These are phyloP conservation scores for Cantharis flavilabris DNA, from an alignment of 2,888 invertebrate species.

Conservation along the genomic window DNA sequence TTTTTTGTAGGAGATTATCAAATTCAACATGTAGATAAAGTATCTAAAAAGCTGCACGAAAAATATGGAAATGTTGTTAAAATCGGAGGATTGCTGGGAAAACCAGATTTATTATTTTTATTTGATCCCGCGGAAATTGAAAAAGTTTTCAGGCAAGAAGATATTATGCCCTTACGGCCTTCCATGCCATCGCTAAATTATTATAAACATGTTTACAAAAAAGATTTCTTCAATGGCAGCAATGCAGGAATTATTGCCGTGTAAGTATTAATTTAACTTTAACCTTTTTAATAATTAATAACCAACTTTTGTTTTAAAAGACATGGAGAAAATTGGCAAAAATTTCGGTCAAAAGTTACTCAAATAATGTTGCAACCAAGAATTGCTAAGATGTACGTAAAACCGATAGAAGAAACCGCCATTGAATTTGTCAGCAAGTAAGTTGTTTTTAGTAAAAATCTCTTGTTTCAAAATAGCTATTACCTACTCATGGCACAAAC, in stretches of 20 bases:
- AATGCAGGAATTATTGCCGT: constrained; percentile 74
- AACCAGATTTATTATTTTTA: constrained; percentile 75
- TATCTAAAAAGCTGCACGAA: constrained; percentile 63
- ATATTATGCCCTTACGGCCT: constrained; percentile 69
- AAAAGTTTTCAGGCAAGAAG: constrained; percentile 70
- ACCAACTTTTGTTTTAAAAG: constrained; percentile 53
- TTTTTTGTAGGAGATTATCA: constrained; percentile 62
- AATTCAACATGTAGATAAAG: constrained; percentile 69
- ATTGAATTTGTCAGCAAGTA: constrained; percentile 70
- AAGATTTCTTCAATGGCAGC: constrained; percentile 68
- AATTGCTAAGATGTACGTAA: constrained; percentile 72
- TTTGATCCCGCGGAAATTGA: constrained; percentile 75
- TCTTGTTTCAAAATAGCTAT: too few species aligned
- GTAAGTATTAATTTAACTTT: constrained; percentile 57
- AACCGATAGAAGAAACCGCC: constrained; percentile 71
- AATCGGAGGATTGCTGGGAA: constrained; percentile 67
- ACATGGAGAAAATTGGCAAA: constrained; percentile 82
- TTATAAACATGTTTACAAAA: constrained; percentile 71
- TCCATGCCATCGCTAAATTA: constrained; percentile 78
- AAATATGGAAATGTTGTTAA: constrained; percentile 72
- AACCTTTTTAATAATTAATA: neutral
- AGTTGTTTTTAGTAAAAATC: too few species aligned
- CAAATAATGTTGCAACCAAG: constrained; percentile 76
- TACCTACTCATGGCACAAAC: too few species aligned
- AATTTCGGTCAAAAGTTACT: constrained; percentile 77